A percentile compares a stretch with the other conserved stretches of the same genome.
phyloP scores from a whole-genome alignment of 2,888 invertebrate species.

The Drepana falcataria region DNA sequence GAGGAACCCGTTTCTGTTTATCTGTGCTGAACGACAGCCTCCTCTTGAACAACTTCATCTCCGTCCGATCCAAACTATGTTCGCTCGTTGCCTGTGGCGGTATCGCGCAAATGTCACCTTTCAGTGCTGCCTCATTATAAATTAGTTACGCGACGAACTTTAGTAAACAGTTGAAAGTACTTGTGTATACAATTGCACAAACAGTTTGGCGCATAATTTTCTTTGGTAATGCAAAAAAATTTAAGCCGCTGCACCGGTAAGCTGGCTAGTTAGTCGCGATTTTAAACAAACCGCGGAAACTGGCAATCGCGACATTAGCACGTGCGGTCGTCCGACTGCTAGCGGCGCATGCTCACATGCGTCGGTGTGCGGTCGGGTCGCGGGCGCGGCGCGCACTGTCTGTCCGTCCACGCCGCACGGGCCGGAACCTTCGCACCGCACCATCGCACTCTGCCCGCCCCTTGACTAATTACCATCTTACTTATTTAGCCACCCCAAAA shows the following conservation, averaged over 20 bases:
- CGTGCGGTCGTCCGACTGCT: constrained; percentile 20
- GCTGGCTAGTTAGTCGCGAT: constrained; percentile 39
- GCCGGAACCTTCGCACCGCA: constrained; percentile 4
- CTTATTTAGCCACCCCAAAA: background rate
- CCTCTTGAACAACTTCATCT: constrained; percentile 76
- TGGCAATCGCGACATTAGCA: constrained; percentile 43
- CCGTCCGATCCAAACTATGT: constrained; percentile 37
- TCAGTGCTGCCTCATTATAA: constrained; percentile 33
- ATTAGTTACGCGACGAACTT: constrained; percentile 22
- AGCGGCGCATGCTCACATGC: constrained; percentile 39
- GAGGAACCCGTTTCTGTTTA: constrained; percentile 70
- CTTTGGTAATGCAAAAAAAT: constrained; percentile 37
- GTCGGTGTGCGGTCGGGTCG: constrained; percentile 59
- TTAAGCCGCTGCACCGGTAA: constrained; percentile 29
- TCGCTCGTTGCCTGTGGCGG: constrained; percentile 24
- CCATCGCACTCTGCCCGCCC: background rate
- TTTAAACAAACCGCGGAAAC: constrained; percentile 40
- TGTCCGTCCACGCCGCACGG: constrained; percentile 24
- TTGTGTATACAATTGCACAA: constrained; percentile 12
- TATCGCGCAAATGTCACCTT: constrained; percentile 39
- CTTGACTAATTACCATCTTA: constrained; percentile 1
- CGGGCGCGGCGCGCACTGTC: constrained; percentile 69
- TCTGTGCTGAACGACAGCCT: constrained; percentile 71
- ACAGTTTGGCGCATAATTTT: constrained; percentile 26
- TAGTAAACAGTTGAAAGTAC: constrained; percentile 6